Evolutionary conservation across 2,113 vertebrate genomes (phyloP).

Genomic region (Eudyptes chrysolophus): DNA sequence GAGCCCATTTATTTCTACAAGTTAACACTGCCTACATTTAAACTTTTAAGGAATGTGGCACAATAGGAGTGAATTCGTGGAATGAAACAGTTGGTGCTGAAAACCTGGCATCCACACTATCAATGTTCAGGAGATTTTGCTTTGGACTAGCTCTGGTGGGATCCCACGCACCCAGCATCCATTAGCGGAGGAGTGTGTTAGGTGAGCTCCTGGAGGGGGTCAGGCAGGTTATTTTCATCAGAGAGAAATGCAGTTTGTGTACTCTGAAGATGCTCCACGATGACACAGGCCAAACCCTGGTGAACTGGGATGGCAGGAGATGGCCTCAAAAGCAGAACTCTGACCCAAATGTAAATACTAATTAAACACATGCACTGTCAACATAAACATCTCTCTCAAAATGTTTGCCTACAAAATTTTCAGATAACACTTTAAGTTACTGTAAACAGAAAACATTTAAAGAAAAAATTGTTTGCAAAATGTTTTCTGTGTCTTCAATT

Average conservation of each 20-base stretch:
- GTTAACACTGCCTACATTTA: not conserved
- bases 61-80: not conserved
- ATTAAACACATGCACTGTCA: not conserved
- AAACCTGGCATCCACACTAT: not conserved
- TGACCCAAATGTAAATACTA: not conserved
- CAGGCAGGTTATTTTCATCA: not conserved
- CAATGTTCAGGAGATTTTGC: not conserved
- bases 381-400: not conserved
- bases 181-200: not conserved
- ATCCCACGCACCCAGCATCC: not conserved
- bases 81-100: not conserved
- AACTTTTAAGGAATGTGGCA: not conserved
- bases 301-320: not conserved
- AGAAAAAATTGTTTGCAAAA: not conserved
- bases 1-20: slow-evolving; percentile 24
- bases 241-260: not conserved
- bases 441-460: not conserved
- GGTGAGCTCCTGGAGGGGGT: not conserved
- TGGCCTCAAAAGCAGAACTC: not conserved
- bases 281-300: not conserved
- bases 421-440: not conserved
- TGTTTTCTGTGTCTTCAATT: slow-evolving; percentile 23
- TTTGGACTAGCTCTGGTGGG: not conserved
- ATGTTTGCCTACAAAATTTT: not conserved
- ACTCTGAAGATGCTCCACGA: not conserved